Conservation (phyloP, 2,888 invertebrate genomes). For the Philonicus albiceps region DNA sequence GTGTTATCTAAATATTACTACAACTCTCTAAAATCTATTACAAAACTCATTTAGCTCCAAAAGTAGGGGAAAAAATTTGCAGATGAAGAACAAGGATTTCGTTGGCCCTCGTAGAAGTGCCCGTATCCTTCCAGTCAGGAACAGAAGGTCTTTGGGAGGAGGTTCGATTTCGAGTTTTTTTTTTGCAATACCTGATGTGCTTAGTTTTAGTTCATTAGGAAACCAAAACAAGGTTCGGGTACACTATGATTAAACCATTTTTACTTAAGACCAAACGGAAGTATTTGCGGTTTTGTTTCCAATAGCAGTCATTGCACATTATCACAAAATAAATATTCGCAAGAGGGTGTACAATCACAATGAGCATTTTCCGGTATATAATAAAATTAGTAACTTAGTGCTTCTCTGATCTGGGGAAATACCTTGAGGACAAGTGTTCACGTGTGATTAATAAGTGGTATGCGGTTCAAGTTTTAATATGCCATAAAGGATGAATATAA, state of each 20-base stretch:
- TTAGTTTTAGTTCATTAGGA: background rate
- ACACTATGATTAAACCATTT: background rate
- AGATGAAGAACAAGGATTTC: background rate
- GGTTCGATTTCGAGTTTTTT: conserved; percentile 26
- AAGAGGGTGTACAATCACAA: background rate
- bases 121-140: conserved; percentile 44
- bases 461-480: background rate
- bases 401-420: background rate
- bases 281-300: background rate
- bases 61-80: background rate
- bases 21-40: background rate
- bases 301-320: background rate
- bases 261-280: background rate
- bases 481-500: background rate
- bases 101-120: background rate
- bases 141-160: conserved; percentile 40
- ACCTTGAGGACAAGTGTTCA: background rate
- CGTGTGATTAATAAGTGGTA: background rate
- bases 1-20: background rate
- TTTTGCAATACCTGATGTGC: background rate
- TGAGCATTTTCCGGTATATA: background rate
- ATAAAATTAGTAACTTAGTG: background rate
- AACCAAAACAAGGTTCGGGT: conserved; percentile 10
- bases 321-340: background rate
- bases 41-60: background rate